Percentiles rank a stretch among this genome's conserved stretches.
These are phyloP conservation scores for Ophraella communa DNA, from an alignment of 2,888 invertebrate genomes.

Conservation along the genomic window DNA sequence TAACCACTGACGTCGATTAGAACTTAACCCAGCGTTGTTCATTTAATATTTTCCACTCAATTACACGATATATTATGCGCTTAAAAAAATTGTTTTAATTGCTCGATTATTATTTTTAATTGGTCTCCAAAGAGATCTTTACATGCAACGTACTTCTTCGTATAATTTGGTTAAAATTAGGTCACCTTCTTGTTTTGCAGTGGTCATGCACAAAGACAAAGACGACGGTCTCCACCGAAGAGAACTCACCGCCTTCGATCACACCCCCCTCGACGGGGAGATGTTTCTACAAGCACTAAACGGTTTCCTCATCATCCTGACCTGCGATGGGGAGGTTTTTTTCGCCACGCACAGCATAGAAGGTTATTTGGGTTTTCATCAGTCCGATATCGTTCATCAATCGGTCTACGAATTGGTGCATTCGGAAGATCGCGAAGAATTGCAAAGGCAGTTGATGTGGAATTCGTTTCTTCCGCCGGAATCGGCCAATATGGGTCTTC, in stretches of 20 bases:
- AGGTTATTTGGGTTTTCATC: conserved; percentile 99
- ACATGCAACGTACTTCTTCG: no score
- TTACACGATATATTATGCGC: no score
- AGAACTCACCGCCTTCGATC: conserved; percentile 86
- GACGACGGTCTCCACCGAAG: conserved; percentile 71
- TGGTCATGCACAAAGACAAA: conserved; percentile 93
- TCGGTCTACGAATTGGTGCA: conserved; percentile 99
- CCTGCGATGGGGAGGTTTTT: conserved; percentile 99
- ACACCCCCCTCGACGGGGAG: conserved; percentile 90
- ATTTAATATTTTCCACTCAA: no score
- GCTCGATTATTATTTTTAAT: neutral
- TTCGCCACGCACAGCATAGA: conserved; percentile 99
- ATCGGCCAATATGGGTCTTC: conserved; percentile 77
- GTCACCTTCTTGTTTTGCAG: conserved; percentile 70
- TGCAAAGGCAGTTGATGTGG: conserved; percentile 94
- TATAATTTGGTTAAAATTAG: neutral
- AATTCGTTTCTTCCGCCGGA: conserved; percentile 89
- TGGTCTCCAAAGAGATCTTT: no score
- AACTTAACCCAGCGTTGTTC: no score
- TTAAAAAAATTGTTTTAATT: no score
- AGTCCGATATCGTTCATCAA: conserved; percentile 99
- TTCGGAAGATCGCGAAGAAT: conserved; percentile 97
- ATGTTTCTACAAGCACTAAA: conserved; percentile 98
- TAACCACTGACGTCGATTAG: no score
- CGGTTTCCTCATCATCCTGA: conserved; percentile 98